Base-by-base conservation (phyloP, 2,797 vertebrate genomes). In the Adelosebastes latens region DNA sequence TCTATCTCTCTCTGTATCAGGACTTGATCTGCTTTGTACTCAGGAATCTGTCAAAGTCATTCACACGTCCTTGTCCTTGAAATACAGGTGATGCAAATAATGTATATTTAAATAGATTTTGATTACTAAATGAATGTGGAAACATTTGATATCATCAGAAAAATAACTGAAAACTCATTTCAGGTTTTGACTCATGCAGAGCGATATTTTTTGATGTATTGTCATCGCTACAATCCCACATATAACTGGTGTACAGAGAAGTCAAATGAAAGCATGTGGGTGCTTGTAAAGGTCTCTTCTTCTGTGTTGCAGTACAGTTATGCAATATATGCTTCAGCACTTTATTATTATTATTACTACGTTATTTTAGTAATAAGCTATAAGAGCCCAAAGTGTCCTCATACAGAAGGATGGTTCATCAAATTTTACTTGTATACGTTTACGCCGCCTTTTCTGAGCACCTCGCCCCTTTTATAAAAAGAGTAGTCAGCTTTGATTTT, bases 261-360 rank as follows among this genome's bases (percentile, higher is more conserved):
- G 69, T 31, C 62, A 70, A 66, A 80, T 80, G 70, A 71, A 82
- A 60, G 79, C 69, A 83, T 65, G 77, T 80, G 82, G 86, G 77
- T 65, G 81, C 46, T 31, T 20, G 34, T 75, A 32, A 79, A 79
- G 81, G 72, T 73, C 72, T 76, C 46, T 24, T 72, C 82, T 78
- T 81, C 65, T 75, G 10, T 71, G 75, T 42, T 75, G 52, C 59
- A 53, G 61, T 61, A 70, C 55, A 32, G 69, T 86, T 84, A 84
- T 18, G 78, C 42, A 85, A 85, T 42, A 42, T 42, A 42, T 42
- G 14, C 39, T 42, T 42, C 39, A 42, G 39, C 0, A 42, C 39
- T 3, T 16, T 42, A 16, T 42, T 42, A 42, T 42, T 42, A 42
- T 13, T 42, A 42, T 42, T 42, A 42, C 36, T 39, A 39, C 39